phyloP scores from a whole-genome alignment of 2,113 vertebrate species.

The Lontra canadensis region DNA sequence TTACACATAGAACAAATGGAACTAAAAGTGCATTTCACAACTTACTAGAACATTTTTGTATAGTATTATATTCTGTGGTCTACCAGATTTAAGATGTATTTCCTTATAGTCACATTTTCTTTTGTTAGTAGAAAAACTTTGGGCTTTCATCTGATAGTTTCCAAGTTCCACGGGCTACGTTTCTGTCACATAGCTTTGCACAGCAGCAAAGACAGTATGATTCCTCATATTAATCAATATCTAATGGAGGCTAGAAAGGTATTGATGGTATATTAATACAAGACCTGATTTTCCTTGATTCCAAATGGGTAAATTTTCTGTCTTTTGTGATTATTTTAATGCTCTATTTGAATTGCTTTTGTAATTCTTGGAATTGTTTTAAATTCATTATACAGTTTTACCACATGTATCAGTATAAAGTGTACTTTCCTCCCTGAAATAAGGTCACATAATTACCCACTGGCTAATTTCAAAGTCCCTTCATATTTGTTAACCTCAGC shows the following conservation, averaged over 20 bases:
- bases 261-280: not conserved
- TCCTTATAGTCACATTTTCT: not conserved
- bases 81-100: not conserved
- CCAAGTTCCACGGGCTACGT: accelerated
- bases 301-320: not conserved
- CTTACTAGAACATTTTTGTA: not conserved
- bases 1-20: not conserved
- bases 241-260: not conserved
- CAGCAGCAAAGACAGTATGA: not conserved
- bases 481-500: not conserved
- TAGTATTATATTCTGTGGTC: not conserved
- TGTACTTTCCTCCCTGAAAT: not conserved
- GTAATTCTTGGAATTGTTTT: constrained; percentile 24
- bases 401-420: not conserved
- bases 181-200: not conserved
- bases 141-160: not conserved
- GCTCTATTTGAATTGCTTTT: not conserved
- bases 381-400: not conserved
- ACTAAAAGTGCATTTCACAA: not conserved
- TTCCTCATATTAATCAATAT: not conserved
- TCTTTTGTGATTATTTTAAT: not conserved
- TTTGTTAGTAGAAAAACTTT: not conserved
- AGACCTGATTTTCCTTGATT: not conserved
- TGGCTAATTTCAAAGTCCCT: not conserved
- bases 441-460: not conserved